Evolutionary conservation across 1,140 invertebrate genomes (phyloP), one percentile per base, ranked within the genome.

Genomic region (Adoxophyes honmai): DNA sequence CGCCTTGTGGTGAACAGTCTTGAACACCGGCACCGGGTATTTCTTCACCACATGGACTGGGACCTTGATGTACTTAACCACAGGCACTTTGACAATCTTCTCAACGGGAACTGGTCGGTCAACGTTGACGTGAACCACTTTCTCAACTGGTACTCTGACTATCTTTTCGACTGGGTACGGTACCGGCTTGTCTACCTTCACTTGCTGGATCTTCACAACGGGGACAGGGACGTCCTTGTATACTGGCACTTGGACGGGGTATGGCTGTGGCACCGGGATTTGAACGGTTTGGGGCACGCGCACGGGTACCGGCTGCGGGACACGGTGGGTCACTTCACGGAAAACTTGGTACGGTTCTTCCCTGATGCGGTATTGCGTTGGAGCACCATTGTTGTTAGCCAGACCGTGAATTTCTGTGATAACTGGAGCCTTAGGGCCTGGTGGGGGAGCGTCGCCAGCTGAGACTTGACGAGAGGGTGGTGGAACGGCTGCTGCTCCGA

Each of bases 131-230:
- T 88, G 51, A 4, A 90, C 80, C 8, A 88, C 76, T 57, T 66
- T 87, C 61, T 89, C 88, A 9, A 81, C 68, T 1, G 82, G 83
- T 3, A 89, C 66, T 57, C 82, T 83, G 6, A 89, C 78, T 33
- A 88, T 87, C 52, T 87, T 89, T 53, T 88, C 86, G 0, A 89
- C 86, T 35, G 83, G 84, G 56, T 85, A 86, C 0, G 87, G 85
- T n/a, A 89, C 81, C 4, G 82, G 85, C 59, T 73, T 89, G 53
- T 90, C 89, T 5, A 89, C 73, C 48, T 80, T 81, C 5, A 88
- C 82, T 13, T 86, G 78, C 55, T 88, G 83, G 21, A 87, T 84
- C 62, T 84, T 80, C 6, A 88, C 78, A 1, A 89, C 83, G 14
- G 88, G 87, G 0, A 89, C 80, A 5, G 86, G 86, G 0, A 85